Conservation (phyloP, 2,113 vertebrate species). For the Entelurus aequoreus region DNA sequence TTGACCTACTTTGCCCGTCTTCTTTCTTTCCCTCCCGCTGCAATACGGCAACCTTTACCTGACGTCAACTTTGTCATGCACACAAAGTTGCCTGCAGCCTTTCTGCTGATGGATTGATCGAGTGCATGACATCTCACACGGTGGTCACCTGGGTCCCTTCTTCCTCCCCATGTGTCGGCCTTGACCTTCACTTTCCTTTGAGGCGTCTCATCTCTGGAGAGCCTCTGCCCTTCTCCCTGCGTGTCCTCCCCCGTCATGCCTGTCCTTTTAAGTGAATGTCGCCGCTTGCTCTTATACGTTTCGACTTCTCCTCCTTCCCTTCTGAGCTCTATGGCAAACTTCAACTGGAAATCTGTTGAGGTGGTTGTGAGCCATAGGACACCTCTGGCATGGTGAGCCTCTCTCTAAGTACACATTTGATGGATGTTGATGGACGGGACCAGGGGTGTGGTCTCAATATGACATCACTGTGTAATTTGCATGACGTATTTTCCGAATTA, state of each 20-base stretch:
- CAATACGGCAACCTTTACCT: slow-evolving; percentile 30
- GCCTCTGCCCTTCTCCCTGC: slow-evolving; percentile 8
- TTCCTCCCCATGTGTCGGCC: slow-evolving; percentile 17
- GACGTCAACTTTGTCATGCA: slow-evolving; percentile 7
- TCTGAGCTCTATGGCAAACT: slow-evolving; percentile 9
- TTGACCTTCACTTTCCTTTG: slow-evolving; percentile 28
- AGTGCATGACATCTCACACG: not conserved
- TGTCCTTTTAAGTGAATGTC: slow-evolving; percentile 16
- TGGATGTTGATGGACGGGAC: too few relatives aligned
- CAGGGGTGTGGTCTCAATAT: too few relatives aligned
- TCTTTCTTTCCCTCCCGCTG: slow-evolving; percentile 4
- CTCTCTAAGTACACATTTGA: not conserved
- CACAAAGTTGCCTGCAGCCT: slow-evolving; percentile 32
- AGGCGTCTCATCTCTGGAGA: slow-evolving; percentile 24
- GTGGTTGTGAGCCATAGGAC: slow-evolving; percentile 29
- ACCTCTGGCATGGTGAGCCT: slow-evolving; percentile 42
- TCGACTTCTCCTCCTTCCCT: slow-evolving; percentile 7
- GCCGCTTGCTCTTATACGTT: slow-evolving; percentile 8
- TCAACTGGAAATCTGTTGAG: slow-evolving; percentile 30
- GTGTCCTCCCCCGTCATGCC: slow-evolving; percentile 23
- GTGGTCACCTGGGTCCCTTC: not conserved
- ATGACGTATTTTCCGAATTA: too few relatives aligned
- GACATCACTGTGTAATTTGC: too few relatives aligned
- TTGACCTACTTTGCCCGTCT: slow-evolving; percentile 48
- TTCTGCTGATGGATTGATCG: slow-evolving; percentile 15